phyloP scores from a whole-genome alignment of 2,797 vertebrate species.

The Aphelocoma californica region DNA sequence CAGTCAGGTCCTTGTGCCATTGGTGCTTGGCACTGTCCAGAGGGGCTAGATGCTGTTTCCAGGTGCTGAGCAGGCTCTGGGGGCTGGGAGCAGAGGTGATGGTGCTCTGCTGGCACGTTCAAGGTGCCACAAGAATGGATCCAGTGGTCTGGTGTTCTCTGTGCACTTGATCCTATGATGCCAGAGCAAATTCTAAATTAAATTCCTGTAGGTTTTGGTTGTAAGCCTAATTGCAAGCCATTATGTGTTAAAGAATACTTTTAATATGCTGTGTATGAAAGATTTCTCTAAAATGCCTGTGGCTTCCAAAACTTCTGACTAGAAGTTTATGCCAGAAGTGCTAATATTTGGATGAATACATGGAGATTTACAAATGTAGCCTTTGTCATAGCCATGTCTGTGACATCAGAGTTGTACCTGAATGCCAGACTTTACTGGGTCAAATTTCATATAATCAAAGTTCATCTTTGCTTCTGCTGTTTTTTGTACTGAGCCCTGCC shows the following conservation, averaged over 20 bases:
- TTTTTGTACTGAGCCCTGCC: background rate
- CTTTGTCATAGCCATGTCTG: background rate
- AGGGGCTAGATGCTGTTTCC: background rate
- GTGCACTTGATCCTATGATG: background rate
- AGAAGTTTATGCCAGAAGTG: background rate
- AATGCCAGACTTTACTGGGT: background rate
- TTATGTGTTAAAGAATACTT: background rate
- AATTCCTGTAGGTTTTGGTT: background rate
- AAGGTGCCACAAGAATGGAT: background rate
- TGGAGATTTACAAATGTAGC: background rate
- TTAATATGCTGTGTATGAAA: background rate
- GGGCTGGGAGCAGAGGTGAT: background rate
- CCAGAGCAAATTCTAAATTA: background rate
- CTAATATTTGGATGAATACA: background rate
- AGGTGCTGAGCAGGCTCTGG: background rate
- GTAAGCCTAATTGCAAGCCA: background rate
- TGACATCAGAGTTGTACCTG: background rate
- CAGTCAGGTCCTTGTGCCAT: background rate
- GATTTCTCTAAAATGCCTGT: background rate
- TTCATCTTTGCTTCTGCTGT: background rate
- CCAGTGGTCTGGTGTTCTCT: background rate
- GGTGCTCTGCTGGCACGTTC: background rate
- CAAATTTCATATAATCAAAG: background rate
- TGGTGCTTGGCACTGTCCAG: background rate
- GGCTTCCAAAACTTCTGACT: background rate